These are phyloP conservation scores for Phenganax stokvisi DNA, from an alignment of 92 coral and sea anemone species.

Conservation along the genomic window DNA sequence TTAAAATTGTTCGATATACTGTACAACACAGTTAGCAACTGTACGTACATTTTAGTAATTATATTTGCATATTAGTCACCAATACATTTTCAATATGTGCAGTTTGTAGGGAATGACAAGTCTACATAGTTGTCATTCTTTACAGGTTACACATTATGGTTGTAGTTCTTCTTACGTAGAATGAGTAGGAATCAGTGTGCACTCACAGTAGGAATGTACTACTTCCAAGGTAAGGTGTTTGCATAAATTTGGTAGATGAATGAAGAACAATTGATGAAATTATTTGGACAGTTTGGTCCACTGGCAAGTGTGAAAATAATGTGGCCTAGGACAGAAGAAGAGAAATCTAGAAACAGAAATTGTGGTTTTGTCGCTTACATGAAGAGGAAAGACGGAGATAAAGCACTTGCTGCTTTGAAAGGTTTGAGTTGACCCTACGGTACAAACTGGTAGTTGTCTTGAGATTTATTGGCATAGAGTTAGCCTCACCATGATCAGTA, in stretches of 20 bases:
- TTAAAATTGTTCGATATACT: neutral
- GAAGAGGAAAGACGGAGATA: constrained; percentile 98
- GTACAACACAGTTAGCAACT: neutral
- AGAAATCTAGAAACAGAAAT: constrained; percentile 91
- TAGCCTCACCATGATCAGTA: no score
- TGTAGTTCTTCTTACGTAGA: no score
- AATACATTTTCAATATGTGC: no score
- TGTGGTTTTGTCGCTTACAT: constrained; percentile 99
- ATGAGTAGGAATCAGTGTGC: neutral
- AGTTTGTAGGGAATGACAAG: no score
- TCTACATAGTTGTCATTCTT: no score
- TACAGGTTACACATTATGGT: no score
- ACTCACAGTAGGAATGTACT: neutral
- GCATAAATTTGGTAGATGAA: constrained; percentile 63
- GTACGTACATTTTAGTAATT: no score
- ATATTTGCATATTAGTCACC: no score
- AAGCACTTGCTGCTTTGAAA: constrained; percentile 71
- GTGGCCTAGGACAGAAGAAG: constrained; percentile 99
- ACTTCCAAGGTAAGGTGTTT: neutral
- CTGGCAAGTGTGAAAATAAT: constrained; percentile 96
- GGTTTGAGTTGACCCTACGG: constrained; percentile 44
- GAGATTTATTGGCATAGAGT: no score
- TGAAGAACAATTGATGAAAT: constrained; percentile 90
- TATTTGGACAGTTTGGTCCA: constrained; percentile 96
- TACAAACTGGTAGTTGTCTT: neutral